Evolutionary conservation across 2,797 vertebrate genomes (phyloP).

Genomic region (Rhynchotus rufescens): DNA sequence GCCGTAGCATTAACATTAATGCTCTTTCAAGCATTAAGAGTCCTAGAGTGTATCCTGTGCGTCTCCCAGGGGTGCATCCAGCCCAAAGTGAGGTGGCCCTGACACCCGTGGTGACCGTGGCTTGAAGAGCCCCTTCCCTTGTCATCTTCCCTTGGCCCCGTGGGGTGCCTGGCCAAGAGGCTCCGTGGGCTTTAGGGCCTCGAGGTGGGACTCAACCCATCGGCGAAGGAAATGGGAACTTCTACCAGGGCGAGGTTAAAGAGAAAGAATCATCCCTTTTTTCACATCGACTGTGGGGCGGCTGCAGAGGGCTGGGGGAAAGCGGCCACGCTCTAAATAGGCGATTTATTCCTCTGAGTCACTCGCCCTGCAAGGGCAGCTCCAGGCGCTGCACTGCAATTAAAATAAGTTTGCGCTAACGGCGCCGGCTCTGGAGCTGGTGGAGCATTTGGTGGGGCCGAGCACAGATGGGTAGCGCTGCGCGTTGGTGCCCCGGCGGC

Average conservation of each 20-base stretch:
- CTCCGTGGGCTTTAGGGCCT: neutral
- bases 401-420: neutral
- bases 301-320: neutral
- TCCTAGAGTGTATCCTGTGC: neutral
- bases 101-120: fast-evolving
- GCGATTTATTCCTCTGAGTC: neutral
- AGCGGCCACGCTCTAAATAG: neutral
- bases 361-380: neutral
- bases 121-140: neutral
- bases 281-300: neutral
- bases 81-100: fast-evolving
- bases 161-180: neutral
- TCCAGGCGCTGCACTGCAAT: neutral
- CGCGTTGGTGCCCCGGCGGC: fast-evolving
- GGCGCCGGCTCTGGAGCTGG: neutral
- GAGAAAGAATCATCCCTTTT: neutral
- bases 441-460: neutral
- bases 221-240: neutral
- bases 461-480: neutral
- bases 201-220: fast-evolving
- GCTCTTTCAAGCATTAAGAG: neutral
- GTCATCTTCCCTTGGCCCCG: fast-evolving
- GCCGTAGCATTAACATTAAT: neutral
- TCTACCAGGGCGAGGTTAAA: neutral
- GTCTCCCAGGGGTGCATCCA: too few species aligned